phyloP scores from a whole-genome alignment of 2,888 invertebrate genomes.

The Boloria selene region DNA sequence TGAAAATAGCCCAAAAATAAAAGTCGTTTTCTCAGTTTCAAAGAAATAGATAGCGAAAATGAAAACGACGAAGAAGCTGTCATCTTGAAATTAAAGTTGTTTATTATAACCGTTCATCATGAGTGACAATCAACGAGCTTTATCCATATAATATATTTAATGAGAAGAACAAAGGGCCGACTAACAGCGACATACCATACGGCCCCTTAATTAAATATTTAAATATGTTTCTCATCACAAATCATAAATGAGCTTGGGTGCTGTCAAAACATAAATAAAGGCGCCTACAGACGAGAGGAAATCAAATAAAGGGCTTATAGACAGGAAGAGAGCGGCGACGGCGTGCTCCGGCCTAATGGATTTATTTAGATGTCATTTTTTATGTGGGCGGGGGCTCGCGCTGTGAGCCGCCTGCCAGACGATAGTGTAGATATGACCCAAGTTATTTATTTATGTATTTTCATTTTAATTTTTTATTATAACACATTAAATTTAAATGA shows the following conservation, averaged over 20 bases:
- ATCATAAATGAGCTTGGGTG: slow-evolving; percentile 56
- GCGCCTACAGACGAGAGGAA: slow-evolving; percentile 65
- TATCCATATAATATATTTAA: slow-evolving; percentile 25
- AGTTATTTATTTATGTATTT: neutral
- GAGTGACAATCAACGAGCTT: neutral
- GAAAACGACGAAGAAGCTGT: neutral
- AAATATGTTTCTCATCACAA: slow-evolving; percentile 68
- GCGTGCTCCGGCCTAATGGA: slow-evolving; percentile 65
- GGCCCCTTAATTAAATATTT: slow-evolving; percentile 43
- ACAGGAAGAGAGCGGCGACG: slow-evolving; percentile 73
- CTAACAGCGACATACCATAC: slow-evolving; percentile 34
- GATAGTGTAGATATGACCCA: slow-evolving; percentile 60
- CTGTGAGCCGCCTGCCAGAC: slow-evolving; percentile 62
- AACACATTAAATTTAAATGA: neutral
- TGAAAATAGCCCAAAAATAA: neutral
- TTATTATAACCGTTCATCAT: neutral
- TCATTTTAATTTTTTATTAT: neutral
- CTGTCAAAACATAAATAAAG: slow-evolving; percentile 78
- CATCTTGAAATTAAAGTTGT: neutral
- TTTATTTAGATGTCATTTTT: slow-evolving; percentile 83
- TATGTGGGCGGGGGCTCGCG: slow-evolving; percentile 80
- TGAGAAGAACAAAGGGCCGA: slow-evolving; percentile 24
- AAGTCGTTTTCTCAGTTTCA: neutral
- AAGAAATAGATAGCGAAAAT: neutral
- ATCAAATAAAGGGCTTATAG: slow-evolving; percentile 71